Conservation (phyloP, 2,113 vertebrate species). For the Podiceps cristatus region DNA sequence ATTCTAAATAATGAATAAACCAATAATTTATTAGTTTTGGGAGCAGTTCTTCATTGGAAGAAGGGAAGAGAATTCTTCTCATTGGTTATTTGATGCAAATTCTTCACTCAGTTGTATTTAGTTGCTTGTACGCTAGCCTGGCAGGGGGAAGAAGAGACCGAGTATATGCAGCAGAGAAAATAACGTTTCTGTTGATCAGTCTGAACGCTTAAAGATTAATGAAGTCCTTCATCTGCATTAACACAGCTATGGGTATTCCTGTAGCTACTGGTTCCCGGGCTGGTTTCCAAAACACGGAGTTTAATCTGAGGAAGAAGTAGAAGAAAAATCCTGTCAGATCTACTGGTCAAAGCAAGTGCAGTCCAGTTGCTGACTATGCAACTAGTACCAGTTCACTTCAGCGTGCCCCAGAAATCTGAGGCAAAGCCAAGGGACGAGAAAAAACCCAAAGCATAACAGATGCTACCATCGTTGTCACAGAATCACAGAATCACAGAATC, state of each 20-base stretch:
- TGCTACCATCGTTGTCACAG: background rate
- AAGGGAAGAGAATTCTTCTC: background rate
- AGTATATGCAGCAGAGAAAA: background rate
- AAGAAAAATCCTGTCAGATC: background rate
- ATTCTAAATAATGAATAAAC: conserved; percentile 34
- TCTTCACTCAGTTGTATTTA: background rate
- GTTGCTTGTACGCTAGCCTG: background rate
- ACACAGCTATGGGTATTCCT: background rate
- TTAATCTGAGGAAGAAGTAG: background rate
- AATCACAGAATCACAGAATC: too few relatives aligned
- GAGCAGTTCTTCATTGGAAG: background rate
- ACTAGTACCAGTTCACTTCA: background rate
- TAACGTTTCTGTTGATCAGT: background rate
- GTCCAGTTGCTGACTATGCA: background rate
- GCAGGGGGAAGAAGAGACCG: background rate
- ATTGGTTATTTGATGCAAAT: background rate
- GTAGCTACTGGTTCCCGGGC: background rate
- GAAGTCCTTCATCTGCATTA: background rate
- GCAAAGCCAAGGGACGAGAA: background rate
- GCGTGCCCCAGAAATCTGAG: background rate
- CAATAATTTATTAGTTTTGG: background rate
- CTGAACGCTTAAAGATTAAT: background rate
- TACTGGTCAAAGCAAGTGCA: background rate
- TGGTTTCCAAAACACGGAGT: background rate
- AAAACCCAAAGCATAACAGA: background rate